A percentile compares a stretch with the other conserved stretches of the same genome.
phyloP scores from a whole-genome alignment of 2,888 invertebrate species.

The Epinotia nisella region DNA sequence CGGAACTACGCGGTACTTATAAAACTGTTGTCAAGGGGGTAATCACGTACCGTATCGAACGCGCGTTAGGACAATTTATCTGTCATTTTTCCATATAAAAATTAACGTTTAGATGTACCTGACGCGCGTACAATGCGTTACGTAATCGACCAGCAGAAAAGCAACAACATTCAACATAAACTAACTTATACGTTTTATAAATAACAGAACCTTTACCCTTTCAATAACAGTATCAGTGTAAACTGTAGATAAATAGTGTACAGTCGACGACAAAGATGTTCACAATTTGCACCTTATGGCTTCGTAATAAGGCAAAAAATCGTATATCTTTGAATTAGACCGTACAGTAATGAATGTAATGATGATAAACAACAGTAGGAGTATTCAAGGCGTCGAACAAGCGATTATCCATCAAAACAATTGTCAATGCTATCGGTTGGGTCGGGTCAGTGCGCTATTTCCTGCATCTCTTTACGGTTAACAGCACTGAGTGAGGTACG shows the following conservation, averaged over 20 bases:
- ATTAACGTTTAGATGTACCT: too few species aligned
- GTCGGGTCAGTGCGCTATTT: conserved; percentile 16
- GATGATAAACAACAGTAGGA: not conserved
- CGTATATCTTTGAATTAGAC: too few species aligned
- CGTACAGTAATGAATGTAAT: conserved; percentile 1
- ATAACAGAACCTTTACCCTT: conserved; percentile 14
- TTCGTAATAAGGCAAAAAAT: not conserved
- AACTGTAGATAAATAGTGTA: not conserved
- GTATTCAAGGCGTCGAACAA: conserved; percentile 6
- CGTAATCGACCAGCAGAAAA: too few species aligned
- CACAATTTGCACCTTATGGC: not conserved
- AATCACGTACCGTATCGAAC: too few species aligned
- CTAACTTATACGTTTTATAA: not conserved
- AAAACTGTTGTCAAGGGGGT: too few species aligned
- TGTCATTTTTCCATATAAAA: too few species aligned
- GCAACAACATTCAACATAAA: not conserved
- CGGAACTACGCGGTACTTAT: not conserved
- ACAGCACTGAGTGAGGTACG: not conserved
- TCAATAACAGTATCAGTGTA: conserved; percentile 15
- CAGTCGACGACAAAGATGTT: not conserved
- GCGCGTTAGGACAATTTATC: too few species aligned
- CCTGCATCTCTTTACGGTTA: conserved; percentile 9
- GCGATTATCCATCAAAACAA: conserved; percentile 17
- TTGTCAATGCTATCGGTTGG: conserved; percentile 9
- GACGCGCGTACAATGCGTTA: too few species aligned